Base-by-base conservation (phyloP, 2,797 vertebrate species). In the Chrysolophus pictus region DNA sequence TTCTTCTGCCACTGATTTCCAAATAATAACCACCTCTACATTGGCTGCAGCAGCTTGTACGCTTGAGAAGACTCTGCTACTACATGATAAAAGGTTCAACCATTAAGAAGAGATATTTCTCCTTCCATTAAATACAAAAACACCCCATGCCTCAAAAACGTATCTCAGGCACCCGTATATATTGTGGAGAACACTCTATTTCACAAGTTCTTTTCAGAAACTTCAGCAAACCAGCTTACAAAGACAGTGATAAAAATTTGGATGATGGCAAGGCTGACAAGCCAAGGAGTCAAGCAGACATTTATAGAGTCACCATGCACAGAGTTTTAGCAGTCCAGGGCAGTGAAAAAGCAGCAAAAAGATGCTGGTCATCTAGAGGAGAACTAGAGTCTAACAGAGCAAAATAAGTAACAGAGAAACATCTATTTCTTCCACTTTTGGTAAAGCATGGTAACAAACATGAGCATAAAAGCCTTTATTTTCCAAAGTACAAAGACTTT, bases 141-240 rank as follows among this genome's bases (percentile, higher is more conserved):
- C 41, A 41, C 41, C 16, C 53, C 0, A 0, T 21, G 28, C 44
- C 88, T 77, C 65, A 72, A 71, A 93, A 84, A 26, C 17, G 21
- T n/a, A 51, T 74, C 82, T 65, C 39, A 67, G 78, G 76, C 46
- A 41, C 39, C 41, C 65, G 69, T 22, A 69, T 26, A 14, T 53
- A 49, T 11, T 71, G 72, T 55, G 77, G n/a, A 74, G 35, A 2
- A 2, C 19, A 58, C 31, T 47, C 28, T 56, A 59, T 24, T 88
- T 89, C 82, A 93, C 49, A 75, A 16, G 17, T 46, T 37, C 79
- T 91, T 84, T 58, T 90, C 74, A 90, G 74, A 93, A 82, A 28
- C n/a, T 78, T 75, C 67, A 85, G 78, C 60, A 55, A 75, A 35
- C 85, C 64, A 70, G 1, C 15, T 82, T 70, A 44, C 73, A 26